Evolutionary conservation across 2,113 vertebrate species (phyloP), one percentile per base, ranked within the genome.

Genomic region (Phaetusa simplex): DNA sequence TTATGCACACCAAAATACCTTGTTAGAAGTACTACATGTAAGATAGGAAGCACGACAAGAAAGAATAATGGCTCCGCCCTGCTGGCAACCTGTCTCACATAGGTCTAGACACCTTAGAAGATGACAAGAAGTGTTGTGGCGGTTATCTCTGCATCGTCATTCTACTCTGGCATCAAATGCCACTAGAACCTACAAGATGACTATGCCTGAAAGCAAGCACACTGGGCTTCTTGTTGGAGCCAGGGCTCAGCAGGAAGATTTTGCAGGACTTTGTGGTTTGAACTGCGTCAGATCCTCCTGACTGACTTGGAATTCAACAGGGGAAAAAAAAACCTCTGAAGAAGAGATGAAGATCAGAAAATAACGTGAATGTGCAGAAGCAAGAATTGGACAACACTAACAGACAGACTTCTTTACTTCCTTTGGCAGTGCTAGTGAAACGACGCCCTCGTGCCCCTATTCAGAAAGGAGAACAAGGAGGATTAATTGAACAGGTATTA

Each of bases 391-490:
- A 27, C 52, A 45, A 8, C 61, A 53, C 18, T 24, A 36, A 52
- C 24, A 7, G 5, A 26, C 9, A 8, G 7, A 27, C 11, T 40
- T 50, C 21, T 52, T 42, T 8, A 32, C 9, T 15, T 13, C 45
- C 43, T 23, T 64, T n/a, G 12, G 12, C 56, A n/a, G 30, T 5
- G 42, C n/a, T 3, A 58, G 18, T 40, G 71, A 78, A 32, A 61
- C 53, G 59, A 56, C 1, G 0, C 14, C 2, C n/a, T 82, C 23
- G 0, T 14, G 20, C 11, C 40, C 22, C 70, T 12, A 4, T 11
- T 77, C 47, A 72, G 71, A 40, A 38, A 27, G 56, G 56, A 50
- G 59, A 56, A 65, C 29, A 24, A 34, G 64, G 58, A 55, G 47
- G 29, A 32, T 72, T 58, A 72, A 78, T 36, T 52, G n/a, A 74